phyloP scores from a whole-genome alignment of 2,888 invertebrate species.

The Pasiphila rectangulata region DNA sequence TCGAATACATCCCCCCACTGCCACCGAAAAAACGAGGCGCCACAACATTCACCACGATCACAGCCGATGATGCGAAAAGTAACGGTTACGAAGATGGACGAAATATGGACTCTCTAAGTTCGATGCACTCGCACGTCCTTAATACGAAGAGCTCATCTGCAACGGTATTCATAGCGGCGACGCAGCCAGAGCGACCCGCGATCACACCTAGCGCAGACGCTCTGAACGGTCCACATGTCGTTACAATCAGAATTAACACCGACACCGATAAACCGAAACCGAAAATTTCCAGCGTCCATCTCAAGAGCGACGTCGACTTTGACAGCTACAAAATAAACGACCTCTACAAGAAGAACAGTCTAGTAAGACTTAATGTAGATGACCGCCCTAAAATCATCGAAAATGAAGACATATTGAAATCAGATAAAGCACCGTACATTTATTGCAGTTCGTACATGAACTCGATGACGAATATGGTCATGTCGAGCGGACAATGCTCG shows the following conservation, averaged over 20 bases:
- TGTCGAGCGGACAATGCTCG: constrained; percentile 91
- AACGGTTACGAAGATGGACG: constrained; percentile 63
- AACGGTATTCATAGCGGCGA: constrained; percentile 80
- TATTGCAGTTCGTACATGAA: constrained; percentile 82
- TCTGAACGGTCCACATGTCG: constrained; percentile 82
- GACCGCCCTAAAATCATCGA: constrained; percentile 75
- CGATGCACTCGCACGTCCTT: constrained; percentile 80
- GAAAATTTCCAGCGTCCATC: constrained; percentile 74
- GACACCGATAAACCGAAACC: constrained; percentile 76
- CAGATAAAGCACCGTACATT: constrained; percentile 78
- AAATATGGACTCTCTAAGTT: constrained; percentile 69
- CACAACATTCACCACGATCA: constrained; percentile 73
- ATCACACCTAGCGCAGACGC: constrained; percentile 70
- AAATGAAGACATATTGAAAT: constrained; percentile 69
- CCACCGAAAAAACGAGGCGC: constrained; percentile 78
- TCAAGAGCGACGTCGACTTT: constrained; percentile 71
- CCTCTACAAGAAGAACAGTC: constrained; percentile 71
- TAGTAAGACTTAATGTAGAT: constrained; percentile 82
- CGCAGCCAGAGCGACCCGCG: constrained; percentile 73
- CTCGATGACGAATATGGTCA: constrained; percentile 79
- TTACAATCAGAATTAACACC: constrained; percentile 86
- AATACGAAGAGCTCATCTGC: constrained; percentile 75
- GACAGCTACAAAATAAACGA: constrained; percentile 66
- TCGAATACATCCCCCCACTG: constrained; percentile 78
- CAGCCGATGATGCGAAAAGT: constrained; percentile 48